These are phyloP conservation scores for Barbus barbus DNA, from an alignment of 2,113 vertebrate species.

Conservation along the genomic window DNA sequence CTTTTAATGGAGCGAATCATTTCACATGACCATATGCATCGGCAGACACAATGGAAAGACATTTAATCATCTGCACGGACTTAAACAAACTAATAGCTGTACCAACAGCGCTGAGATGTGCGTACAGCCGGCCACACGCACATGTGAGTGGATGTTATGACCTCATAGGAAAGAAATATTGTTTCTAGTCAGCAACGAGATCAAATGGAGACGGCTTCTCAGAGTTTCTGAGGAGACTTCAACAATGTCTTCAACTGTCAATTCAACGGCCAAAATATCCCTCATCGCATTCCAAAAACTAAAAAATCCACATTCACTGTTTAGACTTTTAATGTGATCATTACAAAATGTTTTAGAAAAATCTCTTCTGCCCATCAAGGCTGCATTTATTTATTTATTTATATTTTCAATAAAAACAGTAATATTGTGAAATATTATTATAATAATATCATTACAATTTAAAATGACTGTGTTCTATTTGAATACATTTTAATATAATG, in stretches of 20 bases:
- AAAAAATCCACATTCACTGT: not conserved
- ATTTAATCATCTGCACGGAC: conserved; percentile 31
- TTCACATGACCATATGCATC: conserved; percentile 51
- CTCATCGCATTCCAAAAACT: no score
- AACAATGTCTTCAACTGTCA: not conserved
- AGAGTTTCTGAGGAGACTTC: not conserved
- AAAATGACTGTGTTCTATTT: not conserved
- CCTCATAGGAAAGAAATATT: conserved; percentile 15
- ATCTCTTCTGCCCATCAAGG: not conserved
- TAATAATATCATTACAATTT: not conserved
- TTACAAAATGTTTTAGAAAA: no score
- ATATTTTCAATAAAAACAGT: not conserved
- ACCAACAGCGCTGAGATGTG: conserved; percentile 31
- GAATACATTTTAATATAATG: not conserved
- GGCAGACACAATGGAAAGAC: conserved; percentile 41
- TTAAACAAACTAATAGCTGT: conserved; percentile 31
- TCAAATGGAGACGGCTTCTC: not conserved
- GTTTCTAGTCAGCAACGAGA: not conserved
- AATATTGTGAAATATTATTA: not conserved
- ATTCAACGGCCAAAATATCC: no score
- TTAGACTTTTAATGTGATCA: not conserved
- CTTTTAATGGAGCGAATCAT: conserved; percentile 54
- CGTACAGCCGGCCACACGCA: not conserved
- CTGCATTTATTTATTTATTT: not conserved
- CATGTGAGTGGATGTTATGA: conserved; percentile 13